phyloP scores from a whole-genome alignment of 2,113 vertebrate species.

The Gallinago jamesoni region DNA sequence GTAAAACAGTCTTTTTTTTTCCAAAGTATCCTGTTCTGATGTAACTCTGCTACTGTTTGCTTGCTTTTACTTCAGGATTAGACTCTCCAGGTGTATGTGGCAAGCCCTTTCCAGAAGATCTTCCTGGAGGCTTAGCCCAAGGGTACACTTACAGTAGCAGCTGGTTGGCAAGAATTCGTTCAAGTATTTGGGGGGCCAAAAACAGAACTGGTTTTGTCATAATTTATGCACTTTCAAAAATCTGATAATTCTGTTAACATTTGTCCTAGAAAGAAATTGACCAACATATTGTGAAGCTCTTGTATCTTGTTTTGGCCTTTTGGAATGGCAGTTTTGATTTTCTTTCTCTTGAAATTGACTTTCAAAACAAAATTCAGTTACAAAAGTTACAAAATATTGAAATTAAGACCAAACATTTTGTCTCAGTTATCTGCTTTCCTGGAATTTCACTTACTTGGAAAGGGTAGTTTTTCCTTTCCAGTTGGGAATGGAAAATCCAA shows the following conservation, averaged over 20 bases:
- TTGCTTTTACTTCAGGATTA: background rate
- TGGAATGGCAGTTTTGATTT: background rate
- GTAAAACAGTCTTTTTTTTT: background rate
- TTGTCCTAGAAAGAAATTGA: background rate
- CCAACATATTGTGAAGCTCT: background rate
- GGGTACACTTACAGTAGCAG: background rate
- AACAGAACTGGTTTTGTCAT: background rate
- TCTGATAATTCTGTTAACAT: background rate
- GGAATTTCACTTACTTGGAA: constrained; percentile 31
- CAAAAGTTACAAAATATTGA: background rate
- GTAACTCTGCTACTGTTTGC: background rate
- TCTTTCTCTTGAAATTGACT: background rate
- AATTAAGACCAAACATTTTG: background rate
- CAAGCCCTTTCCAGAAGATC: background rate
- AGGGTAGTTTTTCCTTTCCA: background rate
- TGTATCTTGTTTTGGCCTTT: background rate
- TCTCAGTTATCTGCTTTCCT: background rate
- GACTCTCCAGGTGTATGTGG: background rate
- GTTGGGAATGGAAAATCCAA: constrained; percentile 1
- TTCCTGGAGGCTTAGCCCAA: background rate
- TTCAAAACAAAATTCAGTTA: background rate
- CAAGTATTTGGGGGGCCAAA: background rate
- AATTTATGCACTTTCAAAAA: background rate
- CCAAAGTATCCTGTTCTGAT: background rate
- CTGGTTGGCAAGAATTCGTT: background rate